Conservation (phyloP, 2,888 invertebrate species). For the Phengaris alcon region DNA sequence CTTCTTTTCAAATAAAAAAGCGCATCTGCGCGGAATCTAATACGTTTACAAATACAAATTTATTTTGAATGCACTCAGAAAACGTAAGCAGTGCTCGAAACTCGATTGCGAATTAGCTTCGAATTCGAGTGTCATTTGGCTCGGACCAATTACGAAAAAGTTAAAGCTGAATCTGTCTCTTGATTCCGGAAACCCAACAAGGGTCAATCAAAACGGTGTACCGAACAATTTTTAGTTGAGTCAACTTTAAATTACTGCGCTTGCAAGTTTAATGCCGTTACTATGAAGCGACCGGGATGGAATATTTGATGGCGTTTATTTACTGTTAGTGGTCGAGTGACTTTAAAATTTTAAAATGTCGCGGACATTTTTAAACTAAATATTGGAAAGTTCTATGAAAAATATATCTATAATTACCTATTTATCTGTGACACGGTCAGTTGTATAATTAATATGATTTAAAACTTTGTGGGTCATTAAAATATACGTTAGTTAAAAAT, state of each 20-base stretch:
- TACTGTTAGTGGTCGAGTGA: background rate
- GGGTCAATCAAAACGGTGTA: conserved; percentile 44
- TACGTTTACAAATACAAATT: background rate
- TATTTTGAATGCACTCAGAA: background rate
- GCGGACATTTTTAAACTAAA: background rate
- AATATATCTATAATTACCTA: background rate
- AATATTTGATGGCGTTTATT: conserved; percentile 14
- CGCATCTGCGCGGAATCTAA: background rate
- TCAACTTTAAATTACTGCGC: conserved; percentile 66
- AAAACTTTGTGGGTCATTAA: no score
- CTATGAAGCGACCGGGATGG: conserved; percentile 24
- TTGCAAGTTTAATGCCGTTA: conserved; percentile 45
- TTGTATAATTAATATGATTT: no score
- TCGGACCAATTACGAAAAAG: conserved; percentile 25
- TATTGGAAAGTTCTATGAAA: background rate
- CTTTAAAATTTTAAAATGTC: no score
- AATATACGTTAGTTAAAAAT: no score
- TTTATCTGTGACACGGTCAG: no score
- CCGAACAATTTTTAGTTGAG: conserved; percentile 52
- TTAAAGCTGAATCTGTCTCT: conserved; percentile 13
- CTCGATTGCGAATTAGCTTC: conserved; percentile 27
- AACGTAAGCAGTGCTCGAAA: background rate
- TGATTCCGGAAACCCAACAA: conserved; percentile 2
- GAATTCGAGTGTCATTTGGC: conserved; percentile 17
- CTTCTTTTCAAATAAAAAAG: background rate